These are phyloP conservation scores for Antechinus stuartii DNA, from an alignment of 2,113 vertebrate species.

Conservation along the genomic window DNA sequence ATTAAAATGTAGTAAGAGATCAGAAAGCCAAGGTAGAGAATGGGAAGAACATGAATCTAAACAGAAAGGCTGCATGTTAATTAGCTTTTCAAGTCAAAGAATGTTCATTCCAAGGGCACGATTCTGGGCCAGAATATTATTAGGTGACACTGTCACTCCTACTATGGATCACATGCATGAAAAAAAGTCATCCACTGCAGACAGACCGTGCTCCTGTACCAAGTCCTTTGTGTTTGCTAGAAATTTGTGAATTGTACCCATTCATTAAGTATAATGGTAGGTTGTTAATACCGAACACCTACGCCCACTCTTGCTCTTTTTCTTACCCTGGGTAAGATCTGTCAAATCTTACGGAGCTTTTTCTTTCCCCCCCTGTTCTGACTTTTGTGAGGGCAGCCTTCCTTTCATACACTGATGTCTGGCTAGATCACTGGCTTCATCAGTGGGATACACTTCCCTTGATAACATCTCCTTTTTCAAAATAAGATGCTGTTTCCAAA, in stretches of 20 bases:
- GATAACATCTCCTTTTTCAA: not conserved
- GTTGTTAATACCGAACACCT: slow-evolving; percentile 72
- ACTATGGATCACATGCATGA: not conserved
- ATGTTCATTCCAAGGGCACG: not conserved
- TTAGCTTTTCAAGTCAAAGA: not conserved
- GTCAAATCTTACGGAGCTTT: slow-evolving; percentile 50
- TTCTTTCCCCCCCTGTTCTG: slow-evolving; percentile 48
- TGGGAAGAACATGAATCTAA: not conserved
- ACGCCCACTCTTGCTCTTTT: slow-evolving; percentile 62
- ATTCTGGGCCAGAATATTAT: not conserved
- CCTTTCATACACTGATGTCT: not conserved
- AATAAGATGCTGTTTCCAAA: not conserved
- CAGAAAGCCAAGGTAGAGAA: not conserved
- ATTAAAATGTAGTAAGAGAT: not conserved
- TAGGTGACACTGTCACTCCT: not conserved
- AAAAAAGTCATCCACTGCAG: not conserved
- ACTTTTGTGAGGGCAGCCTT: slow-evolving; percentile 66
- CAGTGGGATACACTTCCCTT: not conserved
- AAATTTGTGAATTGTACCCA: slow-evolving; percentile 63
- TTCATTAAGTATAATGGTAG: slow-evolving; percentile 66
- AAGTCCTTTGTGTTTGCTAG: slow-evolving; percentile 37
- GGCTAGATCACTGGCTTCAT: not conserved
- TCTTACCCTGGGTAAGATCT: slow-evolving; percentile 53
- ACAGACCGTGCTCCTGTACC: slow-evolving; percentile 6
- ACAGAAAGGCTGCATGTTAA: not conserved